Evolutionary conservation across 2,797 vertebrate genomes (phyloP).

Genomic region (Halcyon smyrnensis): DNA sequence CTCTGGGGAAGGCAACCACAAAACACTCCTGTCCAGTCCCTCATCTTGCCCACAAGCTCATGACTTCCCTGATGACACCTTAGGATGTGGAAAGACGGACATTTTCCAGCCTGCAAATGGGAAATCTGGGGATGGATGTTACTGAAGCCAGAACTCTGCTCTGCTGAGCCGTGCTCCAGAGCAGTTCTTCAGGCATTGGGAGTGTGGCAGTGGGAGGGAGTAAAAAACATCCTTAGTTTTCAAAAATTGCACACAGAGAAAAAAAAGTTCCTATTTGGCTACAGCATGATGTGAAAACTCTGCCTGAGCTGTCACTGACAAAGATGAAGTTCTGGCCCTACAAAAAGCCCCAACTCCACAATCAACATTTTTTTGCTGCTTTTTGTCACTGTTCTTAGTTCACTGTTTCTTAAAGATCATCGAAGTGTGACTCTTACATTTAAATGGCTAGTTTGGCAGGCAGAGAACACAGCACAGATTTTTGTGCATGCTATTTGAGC

Average conservation of each 20-base stretch:
- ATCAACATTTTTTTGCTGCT: neutral
- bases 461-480: conserved; percentile 2
- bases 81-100: neutral
- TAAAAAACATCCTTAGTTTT: neutral
- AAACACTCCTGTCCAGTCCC: neutral
- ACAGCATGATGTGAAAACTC: neutral
- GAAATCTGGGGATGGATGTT: neutral
- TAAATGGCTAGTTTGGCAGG: neutral
- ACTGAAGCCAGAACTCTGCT: neutral
- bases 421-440: neutral
- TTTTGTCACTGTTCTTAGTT: neutral
- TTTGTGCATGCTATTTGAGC: neutral
- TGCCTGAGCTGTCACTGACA: neutral
- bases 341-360: neutral
- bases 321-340: neutral
- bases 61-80: neutral
- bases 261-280: neutral
- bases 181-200: neutral
- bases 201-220: neutral
- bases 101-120: neutral
- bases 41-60: neutral
- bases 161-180: neutral
- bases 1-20: neutral
- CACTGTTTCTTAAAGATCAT: neutral
- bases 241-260: neutral